Conservation (phyloP, 2,888 invertebrate species). For the Drosophila barbarae region DNA sequence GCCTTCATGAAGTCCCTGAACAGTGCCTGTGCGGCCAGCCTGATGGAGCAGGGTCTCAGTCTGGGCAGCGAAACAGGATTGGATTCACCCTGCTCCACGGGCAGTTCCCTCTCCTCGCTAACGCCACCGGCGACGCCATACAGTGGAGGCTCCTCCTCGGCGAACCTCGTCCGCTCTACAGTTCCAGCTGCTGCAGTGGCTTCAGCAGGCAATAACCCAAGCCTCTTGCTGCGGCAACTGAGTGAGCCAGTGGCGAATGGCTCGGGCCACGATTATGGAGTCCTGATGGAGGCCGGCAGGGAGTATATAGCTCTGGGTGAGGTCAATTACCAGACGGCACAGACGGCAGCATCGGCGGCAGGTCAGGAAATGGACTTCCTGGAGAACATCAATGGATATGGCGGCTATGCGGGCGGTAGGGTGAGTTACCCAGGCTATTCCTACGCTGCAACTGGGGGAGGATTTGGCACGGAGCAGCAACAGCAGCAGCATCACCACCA, state of each 20-base stretch:
- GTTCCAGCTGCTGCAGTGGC: slow-evolving; percentile 7
- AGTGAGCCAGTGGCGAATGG: slow-evolving; percentile 48
- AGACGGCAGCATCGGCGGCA: slow-evolving; percentile 5
- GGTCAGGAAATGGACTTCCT: slow-evolving; percentile 61
- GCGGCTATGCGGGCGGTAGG: slow-evolving; percentile 32
- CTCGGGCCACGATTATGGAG: slow-evolving; percentile 60
- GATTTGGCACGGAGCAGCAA: slow-evolving; percentile 26
- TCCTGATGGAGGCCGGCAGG: slow-evolving; percentile 69
- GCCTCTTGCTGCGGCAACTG: slow-evolving; percentile 66
- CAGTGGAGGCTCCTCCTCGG: slow-evolving; percentile 39
- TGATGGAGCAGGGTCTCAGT: slow-evolving; percentile 63
- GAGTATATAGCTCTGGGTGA: slow-evolving; percentile 72
- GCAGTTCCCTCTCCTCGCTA: slow-evolving; percentile 76
- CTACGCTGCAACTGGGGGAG: slow-evolving; percentile 36
- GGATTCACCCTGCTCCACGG: slow-evolving; percentile 78
- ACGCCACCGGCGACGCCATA: slow-evolving; percentile 79
- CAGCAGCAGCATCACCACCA: slow-evolving; percentile 1
- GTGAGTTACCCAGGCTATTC: slow-evolving; percentile 42
- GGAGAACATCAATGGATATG: slow-evolving; percentile 56
- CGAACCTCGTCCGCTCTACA: slow-evolving; percentile 17
- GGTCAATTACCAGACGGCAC: slow-evolving; percentile 52
- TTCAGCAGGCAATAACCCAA: slow-evolving; percentile 41
- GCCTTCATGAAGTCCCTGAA: slow-evolving; percentile 75
- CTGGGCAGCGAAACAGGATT: slow-evolving; percentile 61
- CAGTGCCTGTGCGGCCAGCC: slow-evolving; percentile 73